Evolutionary conservation across 2,797 vertebrate species (phyloP).

Genomic region (Pteropus rufus): DNA sequence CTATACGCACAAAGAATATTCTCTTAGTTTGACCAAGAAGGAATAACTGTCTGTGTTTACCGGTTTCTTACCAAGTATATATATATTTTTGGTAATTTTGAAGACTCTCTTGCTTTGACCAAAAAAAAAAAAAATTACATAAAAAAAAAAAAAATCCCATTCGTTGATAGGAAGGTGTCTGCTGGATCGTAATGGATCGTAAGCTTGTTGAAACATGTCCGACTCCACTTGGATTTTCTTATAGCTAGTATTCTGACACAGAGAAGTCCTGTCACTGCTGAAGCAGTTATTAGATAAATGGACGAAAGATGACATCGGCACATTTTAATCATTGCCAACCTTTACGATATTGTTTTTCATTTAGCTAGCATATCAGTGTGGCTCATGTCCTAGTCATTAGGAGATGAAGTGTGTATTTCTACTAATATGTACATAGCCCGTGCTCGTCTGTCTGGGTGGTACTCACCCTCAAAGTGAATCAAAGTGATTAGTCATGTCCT

Average conservation of each 20-base stretch:
- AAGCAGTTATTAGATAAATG: background rate
- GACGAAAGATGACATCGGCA: background rate
- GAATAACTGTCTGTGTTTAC: background rate
- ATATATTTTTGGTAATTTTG: background rate
- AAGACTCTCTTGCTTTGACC: background rate
- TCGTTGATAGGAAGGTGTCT: background rate
- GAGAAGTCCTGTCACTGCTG: background rate
- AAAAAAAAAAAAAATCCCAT: background rate
- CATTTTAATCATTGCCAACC: background rate
- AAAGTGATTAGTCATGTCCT: background rate
- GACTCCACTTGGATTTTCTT: no score
- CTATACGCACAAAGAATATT: background rate
- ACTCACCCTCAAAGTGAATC: slow-evolving; percentile 31
- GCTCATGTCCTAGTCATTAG: background rate
- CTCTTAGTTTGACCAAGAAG: background rate
- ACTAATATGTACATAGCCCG: background rate
- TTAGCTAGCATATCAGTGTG: background rate
- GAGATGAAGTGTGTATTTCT: background rate
- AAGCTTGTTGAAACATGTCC: background rate
- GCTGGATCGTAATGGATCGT: background rate
- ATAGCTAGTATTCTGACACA: background rate
- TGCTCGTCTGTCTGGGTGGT: background rate
- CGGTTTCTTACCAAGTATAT: background rate
- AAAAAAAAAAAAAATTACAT: background rate
- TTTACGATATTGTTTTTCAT: background rate